phyloP scores from a whole-genome alignment of 30 jellyfish, hydroid and myxozoan species.

The Aurelia aurita region DNA sequence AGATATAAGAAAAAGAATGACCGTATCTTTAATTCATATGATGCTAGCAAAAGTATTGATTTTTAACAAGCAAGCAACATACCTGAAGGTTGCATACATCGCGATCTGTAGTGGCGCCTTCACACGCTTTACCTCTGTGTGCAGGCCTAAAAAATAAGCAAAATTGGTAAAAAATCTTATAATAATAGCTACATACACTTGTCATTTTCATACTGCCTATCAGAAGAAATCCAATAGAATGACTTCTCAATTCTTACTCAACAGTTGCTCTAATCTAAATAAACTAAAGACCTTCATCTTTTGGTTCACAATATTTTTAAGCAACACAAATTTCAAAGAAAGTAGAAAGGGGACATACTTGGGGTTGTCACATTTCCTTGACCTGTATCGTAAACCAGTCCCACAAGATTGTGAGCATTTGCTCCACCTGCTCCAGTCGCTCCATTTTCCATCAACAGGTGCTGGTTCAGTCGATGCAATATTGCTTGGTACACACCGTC shows the following conservation, averaged over 20 bases:
- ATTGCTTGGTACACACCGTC: constrained; percentile 72
- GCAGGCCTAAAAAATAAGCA: constrained; percentile 64
- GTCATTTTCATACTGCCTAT: too few relatives aligned
- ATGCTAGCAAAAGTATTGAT: too few relatives aligned
- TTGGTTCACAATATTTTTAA: too few relatives aligned
- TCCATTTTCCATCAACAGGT: constrained; percentile 90
- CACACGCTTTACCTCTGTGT: constrained; percentile 72
- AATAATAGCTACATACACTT: too few relatives aligned
- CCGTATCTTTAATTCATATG: too few relatives aligned
- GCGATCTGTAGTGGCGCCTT: constrained; percentile 51
- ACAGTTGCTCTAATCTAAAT: too few relatives aligned
- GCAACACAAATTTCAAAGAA: too few relatives aligned
- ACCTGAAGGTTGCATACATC: constrained; percentile 78
- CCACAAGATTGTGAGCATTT: constrained; percentile 89
- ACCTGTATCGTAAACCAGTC: constrained; percentile 69
- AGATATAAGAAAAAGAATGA: too few relatives aligned
- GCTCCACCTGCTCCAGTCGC: constrained; percentile 79
- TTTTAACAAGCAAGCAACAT: not conserved
- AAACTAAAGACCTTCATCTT: too few relatives aligned
- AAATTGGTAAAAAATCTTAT: too few relatives aligned
- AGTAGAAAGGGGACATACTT: constrained; percentile 51
- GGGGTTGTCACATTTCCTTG: constrained; percentile 80
- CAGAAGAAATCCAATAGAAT: too few relatives aligned
- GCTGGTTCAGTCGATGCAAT: constrained; percentile 35
- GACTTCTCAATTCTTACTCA: too few relatives aligned